Conservation (phyloP, 2,797 vertebrate species). For the Eospalax fontanierii region DNA sequence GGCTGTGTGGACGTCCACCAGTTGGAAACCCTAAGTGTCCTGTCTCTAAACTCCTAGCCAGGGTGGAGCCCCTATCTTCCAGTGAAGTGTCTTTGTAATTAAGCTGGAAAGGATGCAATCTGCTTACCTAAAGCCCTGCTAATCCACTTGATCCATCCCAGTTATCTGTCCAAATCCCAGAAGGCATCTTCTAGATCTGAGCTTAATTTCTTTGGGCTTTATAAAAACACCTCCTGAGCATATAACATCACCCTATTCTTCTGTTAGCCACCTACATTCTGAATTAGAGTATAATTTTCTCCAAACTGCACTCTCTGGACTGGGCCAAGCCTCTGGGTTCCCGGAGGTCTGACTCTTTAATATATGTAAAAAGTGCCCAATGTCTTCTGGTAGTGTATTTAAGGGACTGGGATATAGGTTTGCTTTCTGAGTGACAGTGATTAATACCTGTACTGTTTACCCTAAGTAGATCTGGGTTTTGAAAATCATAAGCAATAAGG, state of each 20-base stretch:
- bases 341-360: not conserved
- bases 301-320: not conserved
- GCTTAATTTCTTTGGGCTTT: conserved; percentile 74
- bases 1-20: not conserved
- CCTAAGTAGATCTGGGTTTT: conserved; percentile 56
- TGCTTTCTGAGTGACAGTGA: conserved; percentile 61
- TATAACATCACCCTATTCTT: not conserved
- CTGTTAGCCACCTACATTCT: conserved; percentile 68
- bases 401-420: conserved; percentile 20
- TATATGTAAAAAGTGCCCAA: conserved; percentile 28
- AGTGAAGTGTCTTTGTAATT: conserved; percentile 74
- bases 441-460: conserved; percentile 37
- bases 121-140: conserved; percentile 78
- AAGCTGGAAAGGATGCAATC: conserved; percentile 79
- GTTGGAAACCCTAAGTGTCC: not conserved
- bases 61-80: conserved; percentile 34
- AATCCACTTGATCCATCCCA: conserved; percentile 77
- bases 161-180: conserved; percentile 73
- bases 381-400: conserved; percentile 24
- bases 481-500: conserved; percentile 57
- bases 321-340: not conserved
- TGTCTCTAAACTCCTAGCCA: conserved; percentile 31
- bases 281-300: conserved; percentile 73
- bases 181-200: conserved; percentile 44
- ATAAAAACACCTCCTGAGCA: not conserved